These are phyloP conservation scores for Sipha maydis DNA, from an alignment of 2,888 invertebrate genomes.

Conservation along the genomic window DNA sequence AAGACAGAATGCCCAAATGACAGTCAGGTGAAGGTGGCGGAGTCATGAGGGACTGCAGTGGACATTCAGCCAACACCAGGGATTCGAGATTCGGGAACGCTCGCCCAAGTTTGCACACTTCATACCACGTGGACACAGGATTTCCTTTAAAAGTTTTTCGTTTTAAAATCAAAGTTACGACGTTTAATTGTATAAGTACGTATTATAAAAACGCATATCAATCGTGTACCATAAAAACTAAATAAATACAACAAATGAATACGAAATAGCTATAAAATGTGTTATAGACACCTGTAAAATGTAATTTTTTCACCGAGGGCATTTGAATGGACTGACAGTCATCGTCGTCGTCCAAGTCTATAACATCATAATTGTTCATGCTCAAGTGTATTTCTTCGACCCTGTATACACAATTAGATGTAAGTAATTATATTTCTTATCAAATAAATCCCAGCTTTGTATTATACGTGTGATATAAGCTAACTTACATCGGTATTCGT, in stretches of 20 bases:
- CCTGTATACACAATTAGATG: constrained; percentile 65
- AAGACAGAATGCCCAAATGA: constrained; percentile 41
- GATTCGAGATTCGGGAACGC: constrained; percentile 88
- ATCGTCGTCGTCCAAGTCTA: constrained; percentile 73
- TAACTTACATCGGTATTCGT: constrained; percentile 74
- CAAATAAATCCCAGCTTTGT: neutral
- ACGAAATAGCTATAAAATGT: neutral
- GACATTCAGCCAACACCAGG: constrained; percentile 87
- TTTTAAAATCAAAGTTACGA: too few species aligned
- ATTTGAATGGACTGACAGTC: constrained; percentile 71
- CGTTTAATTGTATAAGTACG: too few species aligned
- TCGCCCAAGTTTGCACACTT: constrained; percentile 84
- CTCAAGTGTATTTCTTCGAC: constrained; percentile 93
- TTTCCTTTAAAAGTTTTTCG: constrained; percentile 74
- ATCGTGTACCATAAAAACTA: too few species aligned
- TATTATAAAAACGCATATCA: too few species aligned
- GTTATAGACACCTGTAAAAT: constrained; percentile 79
- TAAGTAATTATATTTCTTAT: neutral
- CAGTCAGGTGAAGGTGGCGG: constrained; percentile 42
- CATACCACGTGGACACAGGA: constrained; percentile 84
- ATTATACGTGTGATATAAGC: neutral
- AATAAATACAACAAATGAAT: too few species aligned
- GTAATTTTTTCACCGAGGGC: constrained; percentile 79
- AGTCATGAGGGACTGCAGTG: constrained; percentile 69
- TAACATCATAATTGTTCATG: constrained; percentile 85